Percentiles rank a stretch among this genome's conserved stretches.
These are phyloP conservation scores for Bergia sp. DNA, from an alignment of 92 coral and sea anemone genomes.

Conservation along the genomic window DNA sequence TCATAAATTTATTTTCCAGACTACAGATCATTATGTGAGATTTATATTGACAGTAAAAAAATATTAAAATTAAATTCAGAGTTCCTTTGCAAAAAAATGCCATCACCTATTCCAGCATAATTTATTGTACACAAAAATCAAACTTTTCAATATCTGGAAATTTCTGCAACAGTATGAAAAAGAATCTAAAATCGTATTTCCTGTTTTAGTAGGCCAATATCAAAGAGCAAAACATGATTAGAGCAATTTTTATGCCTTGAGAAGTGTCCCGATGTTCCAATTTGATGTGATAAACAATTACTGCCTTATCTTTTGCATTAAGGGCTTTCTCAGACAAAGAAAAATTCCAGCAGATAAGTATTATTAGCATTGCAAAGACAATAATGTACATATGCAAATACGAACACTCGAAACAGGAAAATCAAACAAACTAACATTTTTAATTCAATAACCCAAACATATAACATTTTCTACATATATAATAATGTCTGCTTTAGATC, in stretches of 20 bases:
- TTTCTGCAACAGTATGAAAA: neutral
- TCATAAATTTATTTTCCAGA: no score
- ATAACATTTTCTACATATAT: neutral
- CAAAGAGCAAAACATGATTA: neutral
- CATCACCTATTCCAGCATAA: neutral
- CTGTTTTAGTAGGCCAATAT: neutral
- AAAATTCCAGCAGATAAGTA: constrained; percentile 22
- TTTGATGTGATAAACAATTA: neutral
- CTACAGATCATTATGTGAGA: no score
- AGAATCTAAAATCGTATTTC: neutral
- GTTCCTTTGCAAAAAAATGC: no score
- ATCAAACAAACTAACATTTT: constrained; percentile 3
- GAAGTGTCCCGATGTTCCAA: neutral
- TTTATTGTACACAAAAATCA: no score
- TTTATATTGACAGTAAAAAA: no score
- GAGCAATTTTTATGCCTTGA: neutral
- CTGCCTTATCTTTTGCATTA: neutral
- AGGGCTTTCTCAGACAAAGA: constrained; percentile 6
- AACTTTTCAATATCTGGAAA: neutral
- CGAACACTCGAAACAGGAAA: constrained; percentile 3
- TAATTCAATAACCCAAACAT: neutral
- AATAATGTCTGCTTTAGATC: neutral
- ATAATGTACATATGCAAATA: constrained; percentile 23
- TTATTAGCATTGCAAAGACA: neutral
- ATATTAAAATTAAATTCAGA: no score